Conservation (phyloP, 2,888 invertebrate species). For the Chrysolina americana region DNA sequence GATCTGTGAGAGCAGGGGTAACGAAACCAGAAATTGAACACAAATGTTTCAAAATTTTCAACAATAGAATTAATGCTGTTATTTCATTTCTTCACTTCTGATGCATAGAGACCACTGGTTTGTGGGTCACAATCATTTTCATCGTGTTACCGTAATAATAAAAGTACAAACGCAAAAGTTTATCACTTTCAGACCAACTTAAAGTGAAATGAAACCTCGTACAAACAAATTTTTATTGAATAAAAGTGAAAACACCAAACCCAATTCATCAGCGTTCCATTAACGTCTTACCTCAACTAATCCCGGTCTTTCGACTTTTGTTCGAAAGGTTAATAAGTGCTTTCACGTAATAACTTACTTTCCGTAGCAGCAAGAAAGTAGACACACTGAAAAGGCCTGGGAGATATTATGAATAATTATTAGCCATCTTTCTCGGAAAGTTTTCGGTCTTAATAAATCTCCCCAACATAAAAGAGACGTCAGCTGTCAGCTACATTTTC, state of each 20-base stretch:
- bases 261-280: background rate
- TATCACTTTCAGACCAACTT: too few relatives aligned
- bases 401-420: slow-evolving; percentile 20
- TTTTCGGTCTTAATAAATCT: slow-evolving; percentile 15
- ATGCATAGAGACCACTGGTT: too few relatives aligned
- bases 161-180: too few relatives aligned
- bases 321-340: slow-evolving; percentile 26
- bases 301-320: background rate
- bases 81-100: background rate
- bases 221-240: background rate
- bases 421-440: slow-evolving; percentile 11
- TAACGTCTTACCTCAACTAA: slow-evolving; percentile 6
- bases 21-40: too few relatives aligned
- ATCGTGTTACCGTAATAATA: too few relatives aligned
- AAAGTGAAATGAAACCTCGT: too few relatives aligned
- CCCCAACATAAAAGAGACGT: background rate
- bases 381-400: background rate
- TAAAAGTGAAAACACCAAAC: background rate
- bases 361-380: slow-evolving; percentile 9
- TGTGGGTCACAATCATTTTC: too few relatives aligned
- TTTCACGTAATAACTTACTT: slow-evolving; percentile 23
- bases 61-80: too few relatives aligned
- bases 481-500: background rate
- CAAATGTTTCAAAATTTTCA: too few relatives aligned
- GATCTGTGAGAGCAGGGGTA: too few relatives aligned